Evolutionary conservation across 2,797 vertebrate species (phyloP).

Genomic region (Orientallactaga sibirica): DNA sequence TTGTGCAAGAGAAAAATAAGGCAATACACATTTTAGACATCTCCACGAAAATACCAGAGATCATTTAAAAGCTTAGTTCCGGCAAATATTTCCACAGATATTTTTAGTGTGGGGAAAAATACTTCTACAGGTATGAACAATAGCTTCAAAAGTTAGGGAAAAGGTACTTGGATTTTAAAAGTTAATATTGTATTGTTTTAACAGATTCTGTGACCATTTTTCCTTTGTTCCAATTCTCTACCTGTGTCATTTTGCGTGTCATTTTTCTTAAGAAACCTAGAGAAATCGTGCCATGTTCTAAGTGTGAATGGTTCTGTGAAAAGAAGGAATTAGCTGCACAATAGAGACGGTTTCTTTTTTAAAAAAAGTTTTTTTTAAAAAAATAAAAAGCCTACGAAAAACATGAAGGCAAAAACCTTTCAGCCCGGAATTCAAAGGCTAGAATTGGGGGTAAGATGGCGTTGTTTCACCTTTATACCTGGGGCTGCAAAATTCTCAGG

Average conservation of each 20-base stretch:
- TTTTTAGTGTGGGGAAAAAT: conserved; percentile 41
- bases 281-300: not conserved
- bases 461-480: conserved; percentile 49
- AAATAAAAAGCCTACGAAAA: not conserved
- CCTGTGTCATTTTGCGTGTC: conserved; percentile 40
- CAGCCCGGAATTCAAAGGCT: not conserved
- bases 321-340: conserved; percentile 30
- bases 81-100: conserved; percentile 49
- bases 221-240: conserved; percentile 56
- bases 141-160: conserved; percentile 23
- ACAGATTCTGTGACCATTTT: conserved; percentile 22
- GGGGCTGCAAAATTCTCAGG: not conserved
- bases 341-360: not conserved
- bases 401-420: not conserved
- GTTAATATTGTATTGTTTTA: conserved; percentile 8
- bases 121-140: conserved; percentile 4
- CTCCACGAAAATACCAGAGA: conserved; percentile 22
- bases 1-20: conserved; percentile 15
- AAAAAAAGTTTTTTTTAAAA: not conserved
- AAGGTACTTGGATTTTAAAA: conserved; percentile 45
- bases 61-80: conserved; percentile 50
- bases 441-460: conserved; percentile 62
- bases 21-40: conserved; percentile 52
- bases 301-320: not conserved
- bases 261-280: conserved; percentile 36